Evolutionary conservation across 1,140 invertebrate species (phyloP).

Genomic region (Dermatophagoides farinae): DNA sequence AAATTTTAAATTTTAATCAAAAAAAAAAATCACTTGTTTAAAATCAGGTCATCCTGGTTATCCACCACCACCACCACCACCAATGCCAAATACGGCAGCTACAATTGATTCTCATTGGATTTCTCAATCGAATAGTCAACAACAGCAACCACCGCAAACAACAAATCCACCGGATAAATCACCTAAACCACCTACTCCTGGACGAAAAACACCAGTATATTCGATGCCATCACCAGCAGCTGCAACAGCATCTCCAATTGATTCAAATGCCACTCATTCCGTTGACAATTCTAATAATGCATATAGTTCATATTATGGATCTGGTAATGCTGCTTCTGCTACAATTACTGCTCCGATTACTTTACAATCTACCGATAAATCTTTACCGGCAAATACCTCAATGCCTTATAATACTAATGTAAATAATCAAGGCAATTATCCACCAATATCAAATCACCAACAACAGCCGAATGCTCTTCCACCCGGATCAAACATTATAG

Average conservation of each 20-base stretch:
- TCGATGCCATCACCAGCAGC: background rate
- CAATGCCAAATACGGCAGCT: no score
- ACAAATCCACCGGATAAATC: background rate
- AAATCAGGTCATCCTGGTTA: background rate
- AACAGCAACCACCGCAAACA: background rate
- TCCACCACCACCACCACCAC: no score
- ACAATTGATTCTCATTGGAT: background rate
- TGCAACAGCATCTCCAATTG: background rate
- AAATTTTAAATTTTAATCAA: background rate
- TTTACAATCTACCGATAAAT: no score
- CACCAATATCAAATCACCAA: background rate
- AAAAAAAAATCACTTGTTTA: background rate
- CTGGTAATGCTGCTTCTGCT: background rate
- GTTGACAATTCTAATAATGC: background rate
- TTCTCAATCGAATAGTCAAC: background rate
- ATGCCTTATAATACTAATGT: no score
- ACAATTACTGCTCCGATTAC: no score
- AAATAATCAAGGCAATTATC: background rate
- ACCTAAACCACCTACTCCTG: background rate
- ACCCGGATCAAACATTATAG: background rate
- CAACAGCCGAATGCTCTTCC: background rate
- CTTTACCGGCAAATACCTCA: no score
- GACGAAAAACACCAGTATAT: conserved; percentile 1
- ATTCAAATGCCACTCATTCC: background rate
- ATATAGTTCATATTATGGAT: background rate